Evolutionary conservation across 2,797 vertebrate genomes (phyloP).

Genomic region (Momotus momota): DNA sequence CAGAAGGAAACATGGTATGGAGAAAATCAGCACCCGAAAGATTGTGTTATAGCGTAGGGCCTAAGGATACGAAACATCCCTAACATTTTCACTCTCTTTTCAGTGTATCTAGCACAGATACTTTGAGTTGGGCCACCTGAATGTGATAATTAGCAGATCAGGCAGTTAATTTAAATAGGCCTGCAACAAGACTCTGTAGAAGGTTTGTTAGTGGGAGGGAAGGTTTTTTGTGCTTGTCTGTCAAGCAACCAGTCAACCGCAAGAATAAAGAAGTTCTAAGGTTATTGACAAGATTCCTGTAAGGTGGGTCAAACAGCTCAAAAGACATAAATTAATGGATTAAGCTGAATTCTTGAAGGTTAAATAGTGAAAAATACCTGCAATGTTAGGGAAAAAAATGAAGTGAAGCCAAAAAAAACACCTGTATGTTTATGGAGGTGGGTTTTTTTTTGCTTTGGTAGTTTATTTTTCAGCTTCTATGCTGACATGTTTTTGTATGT

Average conservation of each 20-base stretch:
- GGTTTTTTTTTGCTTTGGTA: rapidly evolving
- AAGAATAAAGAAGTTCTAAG: no score
- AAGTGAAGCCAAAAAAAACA: neutral
- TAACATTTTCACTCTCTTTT: neutral
- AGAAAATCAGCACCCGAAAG: neutral
- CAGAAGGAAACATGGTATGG: neutral
- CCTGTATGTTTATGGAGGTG: neutral
- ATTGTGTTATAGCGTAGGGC: rapidly evolving
- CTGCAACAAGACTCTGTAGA: rapidly evolving
- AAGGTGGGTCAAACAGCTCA: neutral
- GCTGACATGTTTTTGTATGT: rapidly evolving
- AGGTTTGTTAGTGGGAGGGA: rapidly evolving
- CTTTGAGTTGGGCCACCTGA: neutral
- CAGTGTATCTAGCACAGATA: neutral
- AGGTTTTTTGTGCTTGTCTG: rapidly evolving
- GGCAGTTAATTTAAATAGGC: neutral
- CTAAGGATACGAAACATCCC: neutral
- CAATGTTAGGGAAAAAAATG: neutral
- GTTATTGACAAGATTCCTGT: rapidly evolving
- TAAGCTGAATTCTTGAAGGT: neutral
- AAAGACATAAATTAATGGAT: no score
- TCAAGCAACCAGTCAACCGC: rapidly evolving
- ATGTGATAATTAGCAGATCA: neutral
- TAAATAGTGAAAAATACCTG: neutral
- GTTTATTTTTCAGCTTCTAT: neutral